Conservation (phyloP, 2,797 vertebrate genomes). For the Agapornis canus region DNA sequence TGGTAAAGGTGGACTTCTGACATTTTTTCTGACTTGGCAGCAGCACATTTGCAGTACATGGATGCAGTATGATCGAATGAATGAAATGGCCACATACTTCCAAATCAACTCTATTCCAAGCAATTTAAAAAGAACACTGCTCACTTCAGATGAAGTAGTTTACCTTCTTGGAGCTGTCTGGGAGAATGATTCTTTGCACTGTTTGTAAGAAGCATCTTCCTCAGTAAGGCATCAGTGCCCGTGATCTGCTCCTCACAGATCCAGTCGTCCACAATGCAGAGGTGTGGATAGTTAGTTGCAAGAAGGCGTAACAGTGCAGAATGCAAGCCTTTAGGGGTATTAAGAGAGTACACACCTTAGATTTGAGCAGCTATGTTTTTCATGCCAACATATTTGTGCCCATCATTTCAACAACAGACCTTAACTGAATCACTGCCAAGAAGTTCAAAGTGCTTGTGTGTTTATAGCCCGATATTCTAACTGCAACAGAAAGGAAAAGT, state of each 20-base stretch:
- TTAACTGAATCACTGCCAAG: not conserved
- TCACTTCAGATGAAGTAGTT: not conserved
- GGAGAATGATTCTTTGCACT: slow-evolving; percentile 90
- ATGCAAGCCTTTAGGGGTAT: slow-evolving; percentile 84
- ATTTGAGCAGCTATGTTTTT: not conserved
- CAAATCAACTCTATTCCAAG: not conserved
- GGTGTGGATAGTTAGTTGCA: slow-evolving; percentile 96
- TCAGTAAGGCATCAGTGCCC: slow-evolving; percentile 89
- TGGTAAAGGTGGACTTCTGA: not conserved
- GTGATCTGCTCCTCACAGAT: slow-evolving; percentile 97
- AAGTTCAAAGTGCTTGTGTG: rapidly evolving
- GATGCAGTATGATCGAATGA: not conserved
- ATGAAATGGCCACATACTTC: not conserved
- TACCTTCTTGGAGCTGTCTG: slow-evolving; percentile 92
- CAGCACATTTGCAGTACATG: not conserved
- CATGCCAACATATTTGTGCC: not conserved
- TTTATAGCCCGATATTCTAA: not conserved
- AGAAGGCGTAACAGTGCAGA: slow-evolving; percentile 93
- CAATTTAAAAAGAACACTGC: not conserved
- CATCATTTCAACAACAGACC: not conserved
- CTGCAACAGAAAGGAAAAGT: not conserved
- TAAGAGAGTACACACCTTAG: not conserved
- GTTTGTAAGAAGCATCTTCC: slow-evolving; percentile 91
- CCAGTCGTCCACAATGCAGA: slow-evolving; percentile 98
- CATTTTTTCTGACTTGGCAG: not conserved